A percentile compares a stretch with the other conserved stretches of the same genome.
These are phyloP conservation scores for Taxidea taxus DNA, from an alignment of 2,113 vertebrate genomes.

Conservation along the genomic window DNA sequence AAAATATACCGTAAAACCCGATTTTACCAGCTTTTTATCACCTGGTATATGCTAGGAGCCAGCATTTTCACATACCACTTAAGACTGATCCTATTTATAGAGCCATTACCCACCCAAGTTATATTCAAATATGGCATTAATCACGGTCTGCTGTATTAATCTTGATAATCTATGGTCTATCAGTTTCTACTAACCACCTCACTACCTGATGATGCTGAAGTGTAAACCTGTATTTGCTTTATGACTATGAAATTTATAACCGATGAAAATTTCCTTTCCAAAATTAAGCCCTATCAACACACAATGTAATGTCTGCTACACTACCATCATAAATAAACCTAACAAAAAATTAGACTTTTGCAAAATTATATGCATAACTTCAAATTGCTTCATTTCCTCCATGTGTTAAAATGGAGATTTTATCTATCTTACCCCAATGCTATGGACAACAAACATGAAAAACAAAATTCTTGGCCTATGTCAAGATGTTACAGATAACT, in stretches of 20 bases:
- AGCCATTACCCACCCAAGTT: neutral
- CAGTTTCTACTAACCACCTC: neutral
- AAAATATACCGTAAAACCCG: neutral
- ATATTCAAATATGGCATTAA: neutral
- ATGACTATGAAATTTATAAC: constrained; percentile 24
- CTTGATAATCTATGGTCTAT: neutral
- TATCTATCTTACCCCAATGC: neutral
- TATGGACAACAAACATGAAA: neutral
- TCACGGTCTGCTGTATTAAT: neutral
- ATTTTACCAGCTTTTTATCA: constrained; percentile 9
- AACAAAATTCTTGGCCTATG: neutral
- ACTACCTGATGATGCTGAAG: neutral
- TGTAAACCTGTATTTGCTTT: neutral
- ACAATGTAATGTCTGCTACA: neutral
- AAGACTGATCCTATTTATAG: neutral
- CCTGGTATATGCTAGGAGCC: neutral
- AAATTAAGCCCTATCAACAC: neutral
- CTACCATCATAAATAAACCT: neutral
- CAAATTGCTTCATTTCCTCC: neutral
- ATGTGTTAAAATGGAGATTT: neutral
- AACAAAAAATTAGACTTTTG: neutral
- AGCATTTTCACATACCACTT: constrained; percentile 14
- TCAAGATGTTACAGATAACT: neutral
- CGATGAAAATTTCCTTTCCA: constrained; percentile 25
- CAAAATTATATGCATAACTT: neutral